Conservation (phyloP, 2,888 invertebrate genomes). For the Myopa tessellatipennis region DNA sequence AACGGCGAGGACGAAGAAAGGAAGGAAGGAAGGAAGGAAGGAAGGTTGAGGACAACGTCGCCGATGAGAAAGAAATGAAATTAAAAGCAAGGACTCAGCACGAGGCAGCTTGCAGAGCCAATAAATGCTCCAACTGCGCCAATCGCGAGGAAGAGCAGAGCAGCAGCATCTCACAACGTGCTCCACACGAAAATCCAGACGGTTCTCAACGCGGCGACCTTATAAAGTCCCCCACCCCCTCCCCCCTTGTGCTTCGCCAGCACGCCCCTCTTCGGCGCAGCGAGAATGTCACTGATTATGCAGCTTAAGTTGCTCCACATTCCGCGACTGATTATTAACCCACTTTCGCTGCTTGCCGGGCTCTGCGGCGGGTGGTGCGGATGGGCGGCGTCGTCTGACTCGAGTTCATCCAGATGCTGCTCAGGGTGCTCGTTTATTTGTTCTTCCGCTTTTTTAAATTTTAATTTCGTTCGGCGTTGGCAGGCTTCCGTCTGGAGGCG, state of each 20-base stretch:
- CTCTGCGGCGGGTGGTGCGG: conserved; percentile 41
- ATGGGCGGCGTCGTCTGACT: background rate
- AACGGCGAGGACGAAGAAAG: conserved; percentile 47
- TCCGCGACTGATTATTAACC: conserved; percentile 61
- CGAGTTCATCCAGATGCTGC: conserved; percentile 19
- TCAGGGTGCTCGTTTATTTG: conserved; percentile 44
- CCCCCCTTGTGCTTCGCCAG: background rate
- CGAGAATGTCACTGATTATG: conserved; percentile 25
- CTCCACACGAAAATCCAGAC: conserved; percentile 22
- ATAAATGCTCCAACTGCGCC: background rate
- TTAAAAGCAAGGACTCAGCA: conserved; percentile 58
- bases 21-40: too few relatives aligned
- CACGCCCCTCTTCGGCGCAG: background rate
- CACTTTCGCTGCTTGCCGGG: conserved; percentile 52
- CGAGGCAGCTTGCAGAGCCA: conserved; percentile 49
- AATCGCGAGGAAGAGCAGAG: background rate
- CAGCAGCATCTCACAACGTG: background rate
- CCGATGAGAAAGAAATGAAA: conserved; percentile 61
- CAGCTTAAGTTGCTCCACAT: conserved; percentile 18
- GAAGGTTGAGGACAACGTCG: conserved; percentile 47
- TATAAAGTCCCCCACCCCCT: background rate
- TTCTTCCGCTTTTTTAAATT: conserved; percentile 64
- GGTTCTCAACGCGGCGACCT: background rate
- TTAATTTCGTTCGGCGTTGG: conserved; percentile 63
- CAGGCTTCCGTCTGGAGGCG: background rate